phyloP scores from a whole-genome alignment of 1,140 invertebrate species.

The Agrypnia vestita region DNA sequence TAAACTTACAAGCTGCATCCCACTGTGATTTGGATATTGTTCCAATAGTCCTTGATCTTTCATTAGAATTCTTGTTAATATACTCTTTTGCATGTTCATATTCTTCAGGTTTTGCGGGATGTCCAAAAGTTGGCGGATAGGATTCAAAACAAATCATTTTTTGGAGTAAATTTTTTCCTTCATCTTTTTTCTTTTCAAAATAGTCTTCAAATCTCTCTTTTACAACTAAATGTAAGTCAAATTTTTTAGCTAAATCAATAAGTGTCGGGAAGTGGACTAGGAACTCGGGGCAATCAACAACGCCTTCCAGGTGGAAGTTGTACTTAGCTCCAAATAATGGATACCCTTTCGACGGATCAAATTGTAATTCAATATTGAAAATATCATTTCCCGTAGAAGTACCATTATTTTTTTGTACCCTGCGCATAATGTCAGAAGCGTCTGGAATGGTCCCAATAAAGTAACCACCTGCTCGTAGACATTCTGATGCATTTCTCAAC shows the following conservation, averaged over 20 bases:
- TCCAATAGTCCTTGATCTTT: constrained; percentile 72
- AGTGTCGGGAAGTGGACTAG: constrained; percentile 94
- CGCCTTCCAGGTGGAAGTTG: constrained; percentile 95
- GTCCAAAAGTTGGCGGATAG: constrained; percentile 75
- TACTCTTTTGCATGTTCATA: constrained; percentile 81
- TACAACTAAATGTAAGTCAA: constrained; percentile 85
- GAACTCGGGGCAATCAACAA: constrained; percentile 99
- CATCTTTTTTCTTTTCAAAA: constrained; percentile 79
- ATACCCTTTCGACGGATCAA: constrained; percentile 79
- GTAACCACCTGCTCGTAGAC: constrained; percentile 89
- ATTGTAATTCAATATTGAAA: constrained; percentile 86
- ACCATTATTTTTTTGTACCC: constrained; percentile 75
- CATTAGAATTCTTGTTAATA: constrained; percentile 64
- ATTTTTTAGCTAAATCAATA: constrained; percentile 86
- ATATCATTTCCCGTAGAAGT: constrained; percentile 90
- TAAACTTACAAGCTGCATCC: constrained; percentile 89
- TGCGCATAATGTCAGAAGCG: constrained; percentile 89
- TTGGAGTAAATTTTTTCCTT: constrained; percentile 78
- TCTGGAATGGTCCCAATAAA: constrained; percentile 98
- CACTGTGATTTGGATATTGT: constrained; percentile 93
- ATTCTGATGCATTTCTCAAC: constrained; percentile 93
- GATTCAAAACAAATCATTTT: constrained; percentile 85
- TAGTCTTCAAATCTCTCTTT: constrained; percentile 87
- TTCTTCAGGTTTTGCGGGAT: constrained; percentile 67
- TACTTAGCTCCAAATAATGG: constrained; percentile 97